Evolutionary conservation across 2,113 vertebrate genomes (phyloP).

Genomic region (Brachypodius melanocephalos): DNA sequence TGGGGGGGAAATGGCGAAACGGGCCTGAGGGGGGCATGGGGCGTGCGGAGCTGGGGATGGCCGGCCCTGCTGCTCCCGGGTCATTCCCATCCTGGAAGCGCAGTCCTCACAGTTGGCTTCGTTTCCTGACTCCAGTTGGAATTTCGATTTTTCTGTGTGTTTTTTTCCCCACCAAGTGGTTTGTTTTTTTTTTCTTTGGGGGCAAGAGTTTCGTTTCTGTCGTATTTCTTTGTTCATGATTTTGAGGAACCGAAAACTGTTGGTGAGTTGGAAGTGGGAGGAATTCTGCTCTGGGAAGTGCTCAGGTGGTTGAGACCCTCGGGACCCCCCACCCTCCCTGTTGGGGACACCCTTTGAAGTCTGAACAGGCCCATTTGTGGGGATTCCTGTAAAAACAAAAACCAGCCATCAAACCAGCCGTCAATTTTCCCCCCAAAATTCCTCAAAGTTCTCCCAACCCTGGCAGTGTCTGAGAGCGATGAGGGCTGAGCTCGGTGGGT

Average conservation of each 20-base stretch:
- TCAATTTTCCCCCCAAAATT: rapidly evolving
- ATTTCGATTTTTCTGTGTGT: background rate
- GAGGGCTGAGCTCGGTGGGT: background rate
- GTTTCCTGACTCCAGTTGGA: background rate
- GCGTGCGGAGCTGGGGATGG: background rate
- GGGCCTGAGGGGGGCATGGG: background rate
- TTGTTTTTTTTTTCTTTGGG: background rate
- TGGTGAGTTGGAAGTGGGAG: background rate
- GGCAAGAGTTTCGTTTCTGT: background rate
- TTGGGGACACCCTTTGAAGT: background rate
- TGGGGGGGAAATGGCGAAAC: background rate
- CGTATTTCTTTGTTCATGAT: background rate
- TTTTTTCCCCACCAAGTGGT: background rate
- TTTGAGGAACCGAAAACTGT: background rate
- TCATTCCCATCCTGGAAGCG: background rate
- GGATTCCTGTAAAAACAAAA: background rate
- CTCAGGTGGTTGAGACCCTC: background rate
- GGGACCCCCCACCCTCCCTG: rapidly evolving
- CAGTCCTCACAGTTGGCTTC: background rate
- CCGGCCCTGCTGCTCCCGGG: background rate
- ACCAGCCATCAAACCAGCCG: background rate
- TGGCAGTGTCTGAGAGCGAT: too few relatives aligned
- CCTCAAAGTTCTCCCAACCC: background rate
- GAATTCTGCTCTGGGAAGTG: background rate
- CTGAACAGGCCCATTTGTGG: rapidly evolving